Base-by-base conservation (phyloP, 2,888 invertebrate genomes). In the Esperia sulphurella region DNA sequence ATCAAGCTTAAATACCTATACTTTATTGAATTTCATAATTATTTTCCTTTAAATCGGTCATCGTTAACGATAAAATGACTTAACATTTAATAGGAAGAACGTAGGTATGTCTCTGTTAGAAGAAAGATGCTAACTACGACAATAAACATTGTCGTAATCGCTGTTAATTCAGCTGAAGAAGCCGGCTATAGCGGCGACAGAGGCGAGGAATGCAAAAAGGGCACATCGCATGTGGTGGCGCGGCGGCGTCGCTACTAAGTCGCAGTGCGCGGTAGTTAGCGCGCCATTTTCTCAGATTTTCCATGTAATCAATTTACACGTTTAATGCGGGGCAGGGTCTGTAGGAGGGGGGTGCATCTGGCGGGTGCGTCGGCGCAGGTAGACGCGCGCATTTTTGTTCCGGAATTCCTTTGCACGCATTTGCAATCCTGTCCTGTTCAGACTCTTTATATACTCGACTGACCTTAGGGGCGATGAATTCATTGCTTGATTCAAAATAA, bases 251-350 rank as follows among this genome's bases (percentile, higher is more conserved):
- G 12, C 37, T 6, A 3, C 37, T 8, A 6, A 5, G 3, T 21
- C 21, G 21, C 21, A 5, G 21, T 21, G 21, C 21, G 21, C 21
- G 58, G 68, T 76, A 75, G 68, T 83, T 83, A 75, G 65, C 69
- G 68, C 61, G 76, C 66, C 71, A 78, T 87, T 87, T 87, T 82
- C 87, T 83, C 75, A 73, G 77, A 79, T 87, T 87, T 87, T 87
- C 85, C 82, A 75, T 74, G 79, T 83, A 86, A 84, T 80, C 80
- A 82, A 83, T 86, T 87, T 81, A 79, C 81, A 76, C 70, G 69
- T 70, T 76, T 76, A 39, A 35, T 67, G 65, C 72, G 70, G 68
- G 62, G 58, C 73, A 78, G 68, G 76, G 60, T 47, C 57, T 60
- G 49, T 62, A 62, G 61, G 58, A 46, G 57, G 54, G 48, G 53